Evolutionary conservation across 1,140 invertebrate species (phyloP).

Genomic region (Mercenaria mercenaria): DNA sequence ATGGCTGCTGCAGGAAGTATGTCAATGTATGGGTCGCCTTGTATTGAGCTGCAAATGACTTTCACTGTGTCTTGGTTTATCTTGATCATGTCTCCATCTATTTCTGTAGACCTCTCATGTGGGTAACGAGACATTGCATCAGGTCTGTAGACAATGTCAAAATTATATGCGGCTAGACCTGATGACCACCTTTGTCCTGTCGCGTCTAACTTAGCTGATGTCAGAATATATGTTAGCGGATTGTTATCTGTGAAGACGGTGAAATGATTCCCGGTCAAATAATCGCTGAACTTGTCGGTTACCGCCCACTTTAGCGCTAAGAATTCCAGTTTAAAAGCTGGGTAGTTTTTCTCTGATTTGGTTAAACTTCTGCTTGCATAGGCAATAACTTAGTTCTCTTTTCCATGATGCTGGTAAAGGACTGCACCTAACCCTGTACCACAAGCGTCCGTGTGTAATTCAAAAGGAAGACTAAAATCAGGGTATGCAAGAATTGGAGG

Average conservation of each 20-base stretch:
- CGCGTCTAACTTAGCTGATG: conserved; percentile 20
- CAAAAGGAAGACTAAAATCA: conserved; percentile 28
- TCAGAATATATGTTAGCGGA: conserved; percentile 15
- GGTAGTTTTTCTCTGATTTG: conserved; percentile 26
- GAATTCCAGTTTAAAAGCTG: conserved; percentile 32
- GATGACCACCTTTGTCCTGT: conserved; percentile 23
- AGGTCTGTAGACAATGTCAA: conserved; percentile 37
- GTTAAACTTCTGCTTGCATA: conserved; percentile 21
- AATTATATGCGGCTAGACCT: conserved; percentile 9
- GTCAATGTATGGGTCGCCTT: background rate
- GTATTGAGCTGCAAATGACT: background rate
- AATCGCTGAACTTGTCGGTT: conserved; percentile 21
- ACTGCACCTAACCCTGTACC: conserved; percentile 1
- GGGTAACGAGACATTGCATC: conserved; percentile 27
- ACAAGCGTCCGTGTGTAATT: conserved; percentile 22
- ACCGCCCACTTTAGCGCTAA: conserved; percentile 33
- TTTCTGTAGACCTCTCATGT: background rate
- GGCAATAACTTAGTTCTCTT: conserved; percentile 5
- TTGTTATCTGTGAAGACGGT: conserved; percentile 37
- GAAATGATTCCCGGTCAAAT: conserved; percentile 19
- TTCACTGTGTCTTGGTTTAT: background rate
- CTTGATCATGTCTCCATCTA: background rate
- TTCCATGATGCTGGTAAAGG: conserved; percentile 9
- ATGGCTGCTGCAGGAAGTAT: background rate
- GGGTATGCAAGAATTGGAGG: conserved; percentile 26